Evolutionary conservation across 2,888 invertebrate genomes (phyloP), one percentile per base, ranked within the genome.

Genomic region (Hermodice carunculata): DNA sequence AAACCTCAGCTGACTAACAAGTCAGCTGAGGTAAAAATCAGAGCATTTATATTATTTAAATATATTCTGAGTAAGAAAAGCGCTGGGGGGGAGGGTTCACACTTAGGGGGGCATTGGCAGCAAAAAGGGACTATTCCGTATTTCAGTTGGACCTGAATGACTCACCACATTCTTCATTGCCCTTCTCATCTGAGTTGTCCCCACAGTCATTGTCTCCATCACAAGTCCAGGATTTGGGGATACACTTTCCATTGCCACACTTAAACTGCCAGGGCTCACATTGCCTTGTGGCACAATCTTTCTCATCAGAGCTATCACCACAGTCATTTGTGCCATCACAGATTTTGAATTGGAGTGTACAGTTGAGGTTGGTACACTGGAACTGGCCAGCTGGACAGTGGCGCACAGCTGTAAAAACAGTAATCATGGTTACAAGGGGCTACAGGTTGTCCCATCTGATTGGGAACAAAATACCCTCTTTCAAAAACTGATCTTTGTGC

Each of bases 251-350:
- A 86, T 98, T 98, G 40, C 91, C 91, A 82, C 98, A 99, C 0
- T 96, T 96, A 81, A 97, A 98, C 85, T 97, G 96, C 82, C 82
- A 83, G 3, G 76, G 48, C 44, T 80, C 78, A 69, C 84, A 84
- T 28, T 67, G 61, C 11, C 75, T 68, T 8, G 71, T 69, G 17
- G 75, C 76, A 69, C 84, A 84, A 40, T 75, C 71, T 19, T 73
- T 69, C 67, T 84, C 89, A 67, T 89, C 89, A 3, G 88, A 88
- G 5, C 87, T 87, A 68, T 89, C 89, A 0, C 98, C 95, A 85
- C 98, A 99, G 84, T 98, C 98, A 0, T 98, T 96, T 85, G 96
- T 95, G 0, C 96, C 96, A 81, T 99, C 98, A 83, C 98, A 99
- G 11, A 89, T 82, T 67, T 76, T 76, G 70, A 81, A 82, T 14